Percentiles rank a stretch among this genome's conserved stretches.
Evolutionary conservation across 2,888 invertebrate genomes (phyloP).

Genomic region (Carcina quercana): DNA sequence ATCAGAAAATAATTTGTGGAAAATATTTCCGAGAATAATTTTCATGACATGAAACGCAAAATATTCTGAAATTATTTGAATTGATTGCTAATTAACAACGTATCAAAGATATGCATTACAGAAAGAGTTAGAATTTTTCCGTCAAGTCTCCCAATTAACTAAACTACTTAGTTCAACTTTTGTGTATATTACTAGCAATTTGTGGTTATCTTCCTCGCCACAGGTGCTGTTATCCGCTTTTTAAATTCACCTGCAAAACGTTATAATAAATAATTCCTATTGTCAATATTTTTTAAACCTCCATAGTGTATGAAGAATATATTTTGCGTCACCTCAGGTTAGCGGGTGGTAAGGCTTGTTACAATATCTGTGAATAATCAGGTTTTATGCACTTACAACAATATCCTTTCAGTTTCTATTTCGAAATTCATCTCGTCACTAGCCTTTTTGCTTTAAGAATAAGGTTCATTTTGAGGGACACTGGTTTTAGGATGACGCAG

Average conservation of each 20-base stretch:
- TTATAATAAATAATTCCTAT: conserved; percentile 18
- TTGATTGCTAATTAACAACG: too few relatives aligned
- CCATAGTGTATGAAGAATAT: conserved; percentile 36
- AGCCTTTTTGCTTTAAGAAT: conserved; percentile 15
- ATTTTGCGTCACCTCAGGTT: conserved; percentile 55
- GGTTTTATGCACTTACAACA: conserved; percentile 30
- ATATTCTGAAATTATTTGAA: too few relatives aligned
- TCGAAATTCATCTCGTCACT: conserved; percentile 1
- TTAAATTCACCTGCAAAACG: conserved; percentile 18
- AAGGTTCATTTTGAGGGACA: conserved; percentile 22
- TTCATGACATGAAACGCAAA: too few relatives aligned
- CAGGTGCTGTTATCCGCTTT: conserved; percentile 10
- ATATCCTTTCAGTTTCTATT: conserved; percentile 16
- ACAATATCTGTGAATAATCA: conserved; percentile 69
- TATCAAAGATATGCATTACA: too few relatives aligned
- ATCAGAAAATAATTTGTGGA: too few relatives aligned
- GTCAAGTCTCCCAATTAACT: too few relatives aligned
- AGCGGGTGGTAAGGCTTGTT: conserved; percentile 62
- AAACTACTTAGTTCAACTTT: too few relatives aligned
- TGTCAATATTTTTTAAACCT: conserved; percentile 25
- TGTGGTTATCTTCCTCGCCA: too few relatives aligned
- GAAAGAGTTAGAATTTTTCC: too few relatives aligned
- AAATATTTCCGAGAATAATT: too few relatives aligned
- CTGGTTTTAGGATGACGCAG: conserved; percentile 13
- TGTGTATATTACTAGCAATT: too few relatives aligned